Base-by-base conservation (phyloP, 2,888 invertebrate species). In the Brachylomia viminalis region DNA sequence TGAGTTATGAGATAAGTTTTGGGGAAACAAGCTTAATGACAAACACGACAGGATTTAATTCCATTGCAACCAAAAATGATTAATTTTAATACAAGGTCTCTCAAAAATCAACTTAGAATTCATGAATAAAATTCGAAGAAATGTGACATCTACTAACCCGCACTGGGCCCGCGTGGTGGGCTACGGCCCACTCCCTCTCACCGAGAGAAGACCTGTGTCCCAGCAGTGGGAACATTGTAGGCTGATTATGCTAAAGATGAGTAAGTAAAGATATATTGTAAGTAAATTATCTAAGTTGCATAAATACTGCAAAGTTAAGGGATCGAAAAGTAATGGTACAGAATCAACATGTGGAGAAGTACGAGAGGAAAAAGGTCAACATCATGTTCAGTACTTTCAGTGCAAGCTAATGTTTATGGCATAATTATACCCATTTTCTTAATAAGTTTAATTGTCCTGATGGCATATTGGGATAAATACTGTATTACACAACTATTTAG, bases 381-480 rank as follows among this genome's bases (percentile, higher is more conserved):
- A 49, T 15, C 23, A 23, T 30, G 23, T 47, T 8, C 5, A 23
- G 4, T 33, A n/a, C 15, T 56, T 30, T 66, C 8, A 47, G 47
- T 15, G 47, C 8, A 66, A 8, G 4, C 11, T 17, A 30, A 74
- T 20, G 10, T 30, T 54, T 30, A n/a, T 13, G 13, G 23, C 17
- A 45, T 52, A 65, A 76, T 66, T 59, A 69, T 59, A 66, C 42
- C 61, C 23, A 58, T 75, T 77, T 62, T 75, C 52, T 77, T 80
- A 84, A 79, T 82, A 67, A 74, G 59, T 45, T 65, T 49, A 83
- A 80, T 80, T 76, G 52, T 23, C 66, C 13, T n/a, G 64, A 38
- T 47, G 38, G 62, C 49, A 78, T 76, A 67, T 75, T 75, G 54
- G 38, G 74, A 86, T 79, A 77, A 82, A 70, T 76, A 73, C 45